A percentile compares a stretch with the other conserved stretches of the same genome.
phyloP scores from a whole-genome alignment of 2,797 vertebrate genomes.

The Halcyon chelicuti region DNA sequence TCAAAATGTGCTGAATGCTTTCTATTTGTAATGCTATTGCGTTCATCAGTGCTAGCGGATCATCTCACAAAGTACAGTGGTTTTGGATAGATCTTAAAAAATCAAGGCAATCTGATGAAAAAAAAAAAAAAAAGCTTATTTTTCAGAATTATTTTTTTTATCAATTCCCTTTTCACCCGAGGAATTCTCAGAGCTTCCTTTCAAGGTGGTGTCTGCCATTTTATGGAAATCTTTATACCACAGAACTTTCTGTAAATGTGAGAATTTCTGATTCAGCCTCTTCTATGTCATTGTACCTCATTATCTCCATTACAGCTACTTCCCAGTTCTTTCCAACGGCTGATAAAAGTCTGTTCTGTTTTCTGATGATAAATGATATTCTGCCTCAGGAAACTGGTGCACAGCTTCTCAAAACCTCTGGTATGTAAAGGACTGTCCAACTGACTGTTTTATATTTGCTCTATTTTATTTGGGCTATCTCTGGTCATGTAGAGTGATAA shows the following conservation, averaged over 20 bases:
- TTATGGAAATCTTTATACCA: neutral
- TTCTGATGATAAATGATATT: neutral
- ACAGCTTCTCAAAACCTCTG: neutral
- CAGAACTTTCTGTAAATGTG: neutral
- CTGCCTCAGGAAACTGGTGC: neutral
- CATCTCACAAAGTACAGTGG: neutral
- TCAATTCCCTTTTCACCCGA: neutral
- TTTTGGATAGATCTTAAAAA: neutral
- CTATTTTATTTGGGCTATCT: neutral
- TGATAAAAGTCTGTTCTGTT: constrained; percentile 24
- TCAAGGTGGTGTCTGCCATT: neutral
- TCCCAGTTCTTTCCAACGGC: neutral
- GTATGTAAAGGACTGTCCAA: neutral
- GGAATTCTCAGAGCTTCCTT: neutral
- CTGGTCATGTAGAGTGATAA: neutral
- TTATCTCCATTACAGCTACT: neutral
- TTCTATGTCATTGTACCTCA: neutral
- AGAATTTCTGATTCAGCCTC: neutral
- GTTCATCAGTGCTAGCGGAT: neutral
- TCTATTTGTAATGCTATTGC: neutral
- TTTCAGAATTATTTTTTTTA: neutral
- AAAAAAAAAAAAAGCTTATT: neutral
- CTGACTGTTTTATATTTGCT: neutral
- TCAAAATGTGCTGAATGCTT: neutral
- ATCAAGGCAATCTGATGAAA: neutral